Conservation (phyloP, 2,113 vertebrate species). For the Pionites leucogaster region DNA sequence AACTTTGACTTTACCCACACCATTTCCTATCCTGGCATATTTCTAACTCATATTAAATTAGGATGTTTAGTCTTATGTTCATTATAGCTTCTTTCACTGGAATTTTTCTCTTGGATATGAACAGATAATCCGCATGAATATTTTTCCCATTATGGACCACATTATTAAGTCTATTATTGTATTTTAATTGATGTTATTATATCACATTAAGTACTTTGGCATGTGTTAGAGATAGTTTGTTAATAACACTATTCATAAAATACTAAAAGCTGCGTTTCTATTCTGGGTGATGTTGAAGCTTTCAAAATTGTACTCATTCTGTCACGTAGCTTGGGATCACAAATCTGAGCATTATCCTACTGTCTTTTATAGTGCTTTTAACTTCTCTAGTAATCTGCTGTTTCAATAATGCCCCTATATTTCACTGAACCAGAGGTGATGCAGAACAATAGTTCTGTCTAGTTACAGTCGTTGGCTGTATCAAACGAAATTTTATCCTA, state of each 20-base stretch:
- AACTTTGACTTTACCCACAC: neutral
- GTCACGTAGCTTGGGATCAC: neutral
- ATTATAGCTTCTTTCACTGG: neutral
- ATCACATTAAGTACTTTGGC: constrained; percentile 20
- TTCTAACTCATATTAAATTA: neutral
- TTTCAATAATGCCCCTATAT: constrained; percentile 8
- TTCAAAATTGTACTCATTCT: constrained; percentile 59
- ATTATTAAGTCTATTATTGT: constrained; percentile 30
- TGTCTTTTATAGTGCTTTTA: neutral
- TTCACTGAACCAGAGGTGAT: neutral
- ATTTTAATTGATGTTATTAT: constrained; percentile 51
- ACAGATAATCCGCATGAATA: constrained; percentile 36
- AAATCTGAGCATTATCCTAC: constrained; percentile 30
- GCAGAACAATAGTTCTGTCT: neutral
- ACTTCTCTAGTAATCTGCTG: constrained; percentile 34
- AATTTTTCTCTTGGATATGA: constrained; percentile 43
- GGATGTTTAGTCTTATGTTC: constrained; percentile 6
- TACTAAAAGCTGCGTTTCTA: neutral
- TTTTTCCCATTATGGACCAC: constrained; percentile 24
- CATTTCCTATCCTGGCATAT: neutral
- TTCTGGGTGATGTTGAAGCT: constrained; percentile 13
- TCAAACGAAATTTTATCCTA: neutral
- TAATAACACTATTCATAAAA: constrained; percentile 32
- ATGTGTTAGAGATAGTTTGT: constrained; percentile 28
- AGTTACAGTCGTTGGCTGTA: neutral